Conservation (phyloP, 2,888 invertebrate species). For the Lathronympha strigana region DNA sequence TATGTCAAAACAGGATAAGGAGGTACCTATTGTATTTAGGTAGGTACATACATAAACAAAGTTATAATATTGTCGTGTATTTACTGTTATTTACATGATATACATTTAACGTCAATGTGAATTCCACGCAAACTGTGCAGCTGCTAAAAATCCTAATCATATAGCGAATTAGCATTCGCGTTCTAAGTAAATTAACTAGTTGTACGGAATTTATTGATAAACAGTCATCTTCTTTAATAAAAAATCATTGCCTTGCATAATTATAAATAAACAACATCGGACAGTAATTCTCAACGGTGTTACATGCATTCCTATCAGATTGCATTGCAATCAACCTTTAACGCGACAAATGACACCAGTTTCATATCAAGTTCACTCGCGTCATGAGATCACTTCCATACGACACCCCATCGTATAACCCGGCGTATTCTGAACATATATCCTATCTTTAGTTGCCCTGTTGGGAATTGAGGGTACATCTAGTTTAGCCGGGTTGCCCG, state of each 20-base stretch:
- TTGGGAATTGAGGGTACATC: slow-evolving; percentile 26
- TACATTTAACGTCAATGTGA: too few species aligned
- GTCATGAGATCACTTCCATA: slow-evolving; percentile 25
- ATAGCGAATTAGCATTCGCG: background rate
- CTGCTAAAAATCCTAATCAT: slow-evolving; percentile 5
- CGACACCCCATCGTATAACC: slow-evolving; percentile 42
- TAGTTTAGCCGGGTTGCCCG: slow-evolving; percentile 47
- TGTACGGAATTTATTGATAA: too few species aligned
- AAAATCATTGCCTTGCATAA: background rate
- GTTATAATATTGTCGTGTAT: background rate
- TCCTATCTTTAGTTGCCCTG: background rate
- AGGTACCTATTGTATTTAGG: too few species aligned
- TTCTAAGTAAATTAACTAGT: background rate
- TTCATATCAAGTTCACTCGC: slow-evolving; percentile 9
- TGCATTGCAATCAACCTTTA: background rate
- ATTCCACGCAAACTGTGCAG: background rate
- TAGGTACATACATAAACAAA: background rate
- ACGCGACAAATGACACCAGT: slow-evolving; percentile 15
- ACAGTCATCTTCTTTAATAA: background rate
- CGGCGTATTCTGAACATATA: slow-evolving; percentile 29
- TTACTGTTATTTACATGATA: background rate
- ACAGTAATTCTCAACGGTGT: too few species aligned
- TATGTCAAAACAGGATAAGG: background rate
- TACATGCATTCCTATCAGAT: slow-evolving; percentile 15
- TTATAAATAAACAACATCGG: too few species aligned